These are phyloP conservation scores for Drosophila triauraria DNA, from an alignment of 1,140 invertebrate species.

Conservation along the genomic window DNA sequence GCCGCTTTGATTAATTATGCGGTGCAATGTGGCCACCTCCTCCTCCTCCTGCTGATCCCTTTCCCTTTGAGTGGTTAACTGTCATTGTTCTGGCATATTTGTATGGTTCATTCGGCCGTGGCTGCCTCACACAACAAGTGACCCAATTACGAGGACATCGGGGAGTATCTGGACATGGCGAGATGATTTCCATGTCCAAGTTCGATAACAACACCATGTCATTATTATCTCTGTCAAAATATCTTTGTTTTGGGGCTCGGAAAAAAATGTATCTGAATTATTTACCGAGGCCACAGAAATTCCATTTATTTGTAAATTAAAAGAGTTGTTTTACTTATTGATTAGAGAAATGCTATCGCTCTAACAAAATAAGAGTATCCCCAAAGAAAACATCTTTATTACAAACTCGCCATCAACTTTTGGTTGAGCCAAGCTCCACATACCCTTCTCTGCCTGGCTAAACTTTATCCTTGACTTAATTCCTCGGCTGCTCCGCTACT, in stretches of 20 bases:
- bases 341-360: background rate
- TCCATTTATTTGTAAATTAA: background rate
- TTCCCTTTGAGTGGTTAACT: constrained; percentile 37
- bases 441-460: background rate
- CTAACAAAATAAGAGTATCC: too few species aligned
- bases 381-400: background rate
- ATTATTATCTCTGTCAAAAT: background rate
- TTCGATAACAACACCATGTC: background rate
- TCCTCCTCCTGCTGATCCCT: background rate
- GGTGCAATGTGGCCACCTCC: constrained; percentile 53
- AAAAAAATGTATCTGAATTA: background rate
- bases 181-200: constrained; percentile 44
- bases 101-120: constrained; percentile 27
- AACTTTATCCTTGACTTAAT: constrained; percentile 52
- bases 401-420: background rate
- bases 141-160: constrained; percentile 53
- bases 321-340: background rate
- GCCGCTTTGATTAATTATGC: constrained; percentile 81
- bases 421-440: background rate
- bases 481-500: constrained; percentile 25
- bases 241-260: background rate
- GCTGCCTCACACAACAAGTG: constrained; percentile 51
- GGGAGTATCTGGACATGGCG: constrained; percentile 46
- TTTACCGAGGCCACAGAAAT: background rate
- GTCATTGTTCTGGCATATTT: constrained; percentile 39